Evolutionary conservation across 2,797 vertebrate species (phyloP).

Genomic region (Mormyrus hasselquistii): DNA sequence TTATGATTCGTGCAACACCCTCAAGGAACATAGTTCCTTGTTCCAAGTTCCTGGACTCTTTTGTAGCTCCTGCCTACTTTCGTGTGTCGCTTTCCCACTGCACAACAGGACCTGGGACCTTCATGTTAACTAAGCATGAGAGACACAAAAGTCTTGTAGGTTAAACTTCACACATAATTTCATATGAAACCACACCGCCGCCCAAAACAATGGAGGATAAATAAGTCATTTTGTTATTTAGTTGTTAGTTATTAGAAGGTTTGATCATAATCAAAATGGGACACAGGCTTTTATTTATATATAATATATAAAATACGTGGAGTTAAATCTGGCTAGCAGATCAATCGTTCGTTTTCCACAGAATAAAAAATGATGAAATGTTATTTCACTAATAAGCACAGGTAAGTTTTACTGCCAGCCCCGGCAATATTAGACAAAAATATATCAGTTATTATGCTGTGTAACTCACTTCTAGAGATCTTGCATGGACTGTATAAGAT

Average conservation of each 20-base stretch:
- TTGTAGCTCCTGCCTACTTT: background rate
- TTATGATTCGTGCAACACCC: background rate
- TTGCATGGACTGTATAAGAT: background rate
- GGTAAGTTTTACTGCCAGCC: background rate
- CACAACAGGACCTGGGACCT: background rate
- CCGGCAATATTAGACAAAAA: background rate
- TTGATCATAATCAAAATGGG: background rate
- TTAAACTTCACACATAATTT: background rate
- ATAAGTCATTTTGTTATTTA: background rate
- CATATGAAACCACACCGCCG: background rate
- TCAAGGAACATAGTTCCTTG: background rate
- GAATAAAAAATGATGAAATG: background rate
- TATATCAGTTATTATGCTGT: background rate
- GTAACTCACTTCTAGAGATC: background rate
- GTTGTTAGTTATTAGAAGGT: background rate
- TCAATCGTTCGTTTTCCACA: background rate
- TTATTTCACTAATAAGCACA: background rate
- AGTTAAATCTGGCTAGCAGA: background rate
- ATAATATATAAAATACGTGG: background rate
- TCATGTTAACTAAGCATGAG: background rate
- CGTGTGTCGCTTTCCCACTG: background rate
- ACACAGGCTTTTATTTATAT: background rate
- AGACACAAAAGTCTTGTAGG: background rate
- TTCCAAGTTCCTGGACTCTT: background rate
- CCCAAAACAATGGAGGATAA: background rate